Percentiles rank a stretch among this genome's conserved stretches.
Conservation (phyloP, 2,113 vertebrate species). For the Dipodomys stephensi region DNA sequence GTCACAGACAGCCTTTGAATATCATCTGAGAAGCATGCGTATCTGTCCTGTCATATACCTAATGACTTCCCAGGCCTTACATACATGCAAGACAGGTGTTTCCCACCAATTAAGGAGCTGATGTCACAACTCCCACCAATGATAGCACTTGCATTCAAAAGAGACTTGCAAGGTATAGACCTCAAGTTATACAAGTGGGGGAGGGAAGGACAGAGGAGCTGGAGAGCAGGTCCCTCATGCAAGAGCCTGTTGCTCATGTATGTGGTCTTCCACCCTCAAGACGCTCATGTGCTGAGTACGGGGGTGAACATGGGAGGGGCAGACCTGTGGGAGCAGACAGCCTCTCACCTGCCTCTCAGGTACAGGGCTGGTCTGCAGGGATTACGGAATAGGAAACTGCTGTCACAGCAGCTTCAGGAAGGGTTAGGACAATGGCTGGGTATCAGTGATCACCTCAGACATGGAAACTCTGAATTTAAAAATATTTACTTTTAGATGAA, state of each 20-base stretch:
- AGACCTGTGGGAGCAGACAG: not conserved
- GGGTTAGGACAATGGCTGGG: not conserved
- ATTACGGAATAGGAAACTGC: not conserved
- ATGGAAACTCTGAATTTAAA: not conserved
- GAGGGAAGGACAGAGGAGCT: not conserved
- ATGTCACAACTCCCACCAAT: not conserved
- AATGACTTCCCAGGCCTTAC: no score
- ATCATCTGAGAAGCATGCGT: no score
- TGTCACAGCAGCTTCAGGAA: not conserved
- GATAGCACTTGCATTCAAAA: not conserved
- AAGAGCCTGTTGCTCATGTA: not conserved
- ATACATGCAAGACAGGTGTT: no score
- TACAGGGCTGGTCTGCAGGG: not conserved
- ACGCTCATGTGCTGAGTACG: not conserved
- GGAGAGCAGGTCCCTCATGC: not conserved
- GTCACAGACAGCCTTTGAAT: no score
- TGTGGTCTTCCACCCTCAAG: not conserved
- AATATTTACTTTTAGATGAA: slow-evolving; percentile 2
- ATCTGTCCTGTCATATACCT: no score
- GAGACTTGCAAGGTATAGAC: not conserved
- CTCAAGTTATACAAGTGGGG: not conserved
- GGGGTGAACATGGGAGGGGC: not conserved
- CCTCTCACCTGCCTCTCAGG: not conserved
- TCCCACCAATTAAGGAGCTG: not conserved
- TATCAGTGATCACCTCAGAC: not conserved